These are phyloP conservation scores for Matsumyia berberina DNA, from an alignment of 2,888 invertebrate genomes.

Conservation along the genomic window DNA sequence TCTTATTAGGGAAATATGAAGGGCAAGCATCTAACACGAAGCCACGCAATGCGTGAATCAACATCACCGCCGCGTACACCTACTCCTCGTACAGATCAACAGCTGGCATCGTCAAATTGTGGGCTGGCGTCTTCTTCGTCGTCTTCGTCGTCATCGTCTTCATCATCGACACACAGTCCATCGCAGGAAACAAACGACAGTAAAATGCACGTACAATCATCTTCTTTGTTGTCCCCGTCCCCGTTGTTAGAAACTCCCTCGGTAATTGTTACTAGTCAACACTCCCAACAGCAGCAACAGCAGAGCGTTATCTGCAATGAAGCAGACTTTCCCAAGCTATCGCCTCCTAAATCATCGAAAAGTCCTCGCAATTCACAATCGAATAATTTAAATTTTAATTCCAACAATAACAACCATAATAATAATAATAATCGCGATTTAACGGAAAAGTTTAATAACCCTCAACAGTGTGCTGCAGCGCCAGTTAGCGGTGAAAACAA, in stretches of 20 bases:
- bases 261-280: conserved; percentile 83
- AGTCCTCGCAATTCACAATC: conserved; percentile 78
- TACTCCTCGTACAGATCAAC: conserved; percentile 84
- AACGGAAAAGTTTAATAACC: conserved; percentile 69
- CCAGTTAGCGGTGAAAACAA: conserved; percentile 76
- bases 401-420: conserved; percentile 59
- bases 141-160: conserved; percentile 75
- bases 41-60: conserved; percentile 95
- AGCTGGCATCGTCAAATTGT: conserved; percentile 64
- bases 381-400: conserved; percentile 63
- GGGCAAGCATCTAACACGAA: conserved; percentile 93
- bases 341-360: conserved; percentile 84
- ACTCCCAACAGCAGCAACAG: conserved; percentile 78
- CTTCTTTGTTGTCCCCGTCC: conserved; percentile 79
- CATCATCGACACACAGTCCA: conserved; percentile 73
- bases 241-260: conserved; percentile 82
- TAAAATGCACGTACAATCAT: conserved; percentile 81
- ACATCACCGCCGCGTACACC: conserved; percentile 87
- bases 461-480: conserved; percentile 50
- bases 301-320: conserved; percentile 82
- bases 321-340: conserved; percentile 84
- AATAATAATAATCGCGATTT: conserved; percentile 65
- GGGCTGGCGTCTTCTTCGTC: conserved; percentile 76
- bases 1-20: conserved; percentile 87
- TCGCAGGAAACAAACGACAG: conserved; percentile 79